Base-by-base conservation (phyloP, 2,113 vertebrate species). In the Cephalopholis sonnerati region DNA sequence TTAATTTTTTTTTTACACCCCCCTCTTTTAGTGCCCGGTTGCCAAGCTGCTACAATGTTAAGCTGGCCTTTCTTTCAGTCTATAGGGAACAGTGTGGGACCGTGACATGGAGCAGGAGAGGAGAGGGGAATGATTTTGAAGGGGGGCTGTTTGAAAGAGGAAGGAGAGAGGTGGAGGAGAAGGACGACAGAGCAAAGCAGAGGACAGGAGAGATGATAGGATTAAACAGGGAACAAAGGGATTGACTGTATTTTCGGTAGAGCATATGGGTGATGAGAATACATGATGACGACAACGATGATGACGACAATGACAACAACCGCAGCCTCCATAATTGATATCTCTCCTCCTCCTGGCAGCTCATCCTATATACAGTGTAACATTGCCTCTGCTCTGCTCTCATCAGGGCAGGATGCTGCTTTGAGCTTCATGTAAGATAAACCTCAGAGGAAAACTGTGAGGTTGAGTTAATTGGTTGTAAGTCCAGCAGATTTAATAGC, bases 41-140 rank as follows among this genome's bases (percentile, higher is more conserved):
- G 94, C 95, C 91, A 94, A 93, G 94, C 91, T 91, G 90, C 88
- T 93, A 93, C 90, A 93, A 94, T 93, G 92, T 95, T 93, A 92
- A 92, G 93, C 94, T 92, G 89, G 92, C 90, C 92, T 93, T 93
- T 94, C 94, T 95, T 85, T 90, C 46, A 44, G 84, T 91, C 90
- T 89, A 89, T 85, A 82, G 91, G 93, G 90, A 94, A 91, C 91
- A 87, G 88, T 89, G 87, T 89, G 90, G 86, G 86, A 91, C 77
- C 62, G 75, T 91, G 86, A 82, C 87, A 88, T 51, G 4, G 79
- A 83, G 82, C 55, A 82, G 88, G 62, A 90, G 81, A 84, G 83
- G 64, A 82, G 79, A 74, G 63, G 46, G 70, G 68, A 78, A 77
- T 55, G 73, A 63, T 83, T 83, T 81, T 72, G 72, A 74, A 77